Conservation (phyloP, 2,888 invertebrate genomes). For the Xanthorhoe spadicearia region DNA sequence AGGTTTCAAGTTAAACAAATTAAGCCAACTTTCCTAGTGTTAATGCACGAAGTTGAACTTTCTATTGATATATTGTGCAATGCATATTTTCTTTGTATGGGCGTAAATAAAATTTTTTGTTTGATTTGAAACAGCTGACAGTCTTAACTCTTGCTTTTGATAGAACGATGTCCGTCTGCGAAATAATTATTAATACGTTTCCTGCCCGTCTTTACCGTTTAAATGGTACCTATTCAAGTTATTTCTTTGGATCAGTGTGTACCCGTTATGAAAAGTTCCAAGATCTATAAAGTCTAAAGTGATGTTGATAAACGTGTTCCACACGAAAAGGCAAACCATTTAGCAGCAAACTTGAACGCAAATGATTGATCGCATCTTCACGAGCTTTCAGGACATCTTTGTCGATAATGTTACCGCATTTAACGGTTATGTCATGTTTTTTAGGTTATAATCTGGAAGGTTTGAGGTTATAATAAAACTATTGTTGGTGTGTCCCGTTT, state of each 20-base stretch:
- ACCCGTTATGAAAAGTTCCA: neutral
- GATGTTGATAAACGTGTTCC: conserved; percentile 10
- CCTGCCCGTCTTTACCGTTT: no score
- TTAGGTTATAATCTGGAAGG: neutral
- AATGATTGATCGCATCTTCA: conserved; percentile 29
- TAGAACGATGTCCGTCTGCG: no score
- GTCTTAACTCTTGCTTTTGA: no score
- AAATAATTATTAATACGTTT: no score
- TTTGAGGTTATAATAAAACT: neutral
- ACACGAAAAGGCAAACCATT: conserved; percentile 18
- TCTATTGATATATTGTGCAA: conserved; percentile 10
- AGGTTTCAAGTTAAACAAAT: conserved; percentile 17
- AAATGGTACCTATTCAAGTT: no score
- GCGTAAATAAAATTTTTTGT: neutral
- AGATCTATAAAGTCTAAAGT: conserved; percentile 10
- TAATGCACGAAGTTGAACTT: conserved; percentile 7
- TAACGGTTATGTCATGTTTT: conserved; percentile 15
- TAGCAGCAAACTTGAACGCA: conserved; percentile 23
- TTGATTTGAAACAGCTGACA: no score
- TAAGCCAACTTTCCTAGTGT: conserved; percentile 12
- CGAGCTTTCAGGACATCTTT: conserved; percentile 24
- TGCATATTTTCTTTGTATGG: neutral
- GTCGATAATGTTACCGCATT: conserved; percentile 27
- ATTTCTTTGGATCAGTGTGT: neutral
- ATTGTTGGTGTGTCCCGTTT: no score